phyloP scores from a whole-genome alignment of 2,797 vertebrate genomes.

The Zenarchopterus dispar region DNA sequence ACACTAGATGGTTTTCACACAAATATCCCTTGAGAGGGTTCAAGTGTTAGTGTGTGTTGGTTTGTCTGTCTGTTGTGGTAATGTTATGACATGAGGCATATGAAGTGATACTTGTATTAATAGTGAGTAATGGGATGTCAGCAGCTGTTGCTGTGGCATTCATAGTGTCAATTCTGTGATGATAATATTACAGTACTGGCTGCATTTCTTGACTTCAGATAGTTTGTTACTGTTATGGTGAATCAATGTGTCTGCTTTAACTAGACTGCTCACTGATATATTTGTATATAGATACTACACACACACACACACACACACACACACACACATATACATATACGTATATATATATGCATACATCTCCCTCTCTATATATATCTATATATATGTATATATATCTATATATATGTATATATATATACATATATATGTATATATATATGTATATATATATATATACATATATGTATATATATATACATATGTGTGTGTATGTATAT shows the following conservation, averaged over 20 bases:
- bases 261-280: too few relatives aligned
- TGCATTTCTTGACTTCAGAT: slow-evolving; percentile 14
- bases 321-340: too few relatives aligned
- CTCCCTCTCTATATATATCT: too few relatives aligned
- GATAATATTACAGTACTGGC: slow-evolving; percentile 23
- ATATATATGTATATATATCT: too few relatives aligned
- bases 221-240: neutral
- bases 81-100: slow-evolving; percentile 47
- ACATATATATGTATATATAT: too few relatives aligned
- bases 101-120: slow-evolving; percentile 48
- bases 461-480: too few relatives aligned
- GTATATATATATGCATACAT: too few relatives aligned
- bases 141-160: slow-evolving; percentile 47
- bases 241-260: neutral
- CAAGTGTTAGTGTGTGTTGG: slow-evolving; percentile 33
- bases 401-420: too few relatives aligned
- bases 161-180: slow-evolving; percentile 18
- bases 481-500: too few relatives aligned
- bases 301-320: too few relatives aligned
- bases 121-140: slow-evolving; percentile 54
- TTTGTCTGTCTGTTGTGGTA: slow-evolving; percentile 50
- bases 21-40: slow-evolving; percentile 48
- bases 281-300: too few relatives aligned
- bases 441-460: too few relatives aligned
- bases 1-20: slow-evolving; percentile 30